phyloP scores from a whole-genome alignment of 2,113 vertebrate species.

The Pachycephala philippinensis region DNA sequence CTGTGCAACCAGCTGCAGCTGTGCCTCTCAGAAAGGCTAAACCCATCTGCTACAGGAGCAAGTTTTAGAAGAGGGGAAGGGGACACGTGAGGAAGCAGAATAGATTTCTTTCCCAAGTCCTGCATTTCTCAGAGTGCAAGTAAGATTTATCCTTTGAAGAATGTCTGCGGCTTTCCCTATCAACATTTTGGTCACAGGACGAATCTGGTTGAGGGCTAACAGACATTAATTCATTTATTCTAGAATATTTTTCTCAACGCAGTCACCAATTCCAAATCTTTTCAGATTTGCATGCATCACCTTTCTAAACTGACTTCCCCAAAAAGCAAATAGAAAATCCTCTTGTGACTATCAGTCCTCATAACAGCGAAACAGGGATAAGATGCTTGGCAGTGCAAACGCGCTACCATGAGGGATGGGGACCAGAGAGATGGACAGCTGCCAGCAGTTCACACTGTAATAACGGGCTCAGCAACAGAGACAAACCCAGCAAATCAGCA shows the following conservation, averaged over 20 bases:
- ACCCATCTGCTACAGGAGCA: background rate
- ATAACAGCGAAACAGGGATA: fast-evolving
- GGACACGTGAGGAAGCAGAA: background rate
- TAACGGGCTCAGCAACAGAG: background rate
- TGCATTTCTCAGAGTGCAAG: background rate
- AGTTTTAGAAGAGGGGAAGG: background rate
- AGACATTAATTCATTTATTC: background rate
- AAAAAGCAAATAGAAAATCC: background rate
- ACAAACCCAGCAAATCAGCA: background rate
- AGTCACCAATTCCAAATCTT: background rate
- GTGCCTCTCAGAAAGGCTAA: background rate
- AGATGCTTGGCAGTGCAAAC: background rate
- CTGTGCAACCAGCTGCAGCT: background rate
- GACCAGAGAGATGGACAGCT: background rate
- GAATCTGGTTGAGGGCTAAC: background rate
- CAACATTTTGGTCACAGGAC: background rate
- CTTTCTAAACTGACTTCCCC: background rate
- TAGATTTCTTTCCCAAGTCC: background rate
- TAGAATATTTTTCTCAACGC: background rate
- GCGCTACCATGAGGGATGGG: fast-evolving
- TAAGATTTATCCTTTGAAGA: background rate
- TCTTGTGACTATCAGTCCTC: background rate
- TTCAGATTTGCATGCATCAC: background rate
- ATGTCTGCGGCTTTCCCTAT: background rate
- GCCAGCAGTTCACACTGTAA: background rate